These are phyloP conservation scores for Lordiphosa mommai DNA, from an alignment of 1,140 invertebrate genomes.

Conservation along the genomic window DNA sequence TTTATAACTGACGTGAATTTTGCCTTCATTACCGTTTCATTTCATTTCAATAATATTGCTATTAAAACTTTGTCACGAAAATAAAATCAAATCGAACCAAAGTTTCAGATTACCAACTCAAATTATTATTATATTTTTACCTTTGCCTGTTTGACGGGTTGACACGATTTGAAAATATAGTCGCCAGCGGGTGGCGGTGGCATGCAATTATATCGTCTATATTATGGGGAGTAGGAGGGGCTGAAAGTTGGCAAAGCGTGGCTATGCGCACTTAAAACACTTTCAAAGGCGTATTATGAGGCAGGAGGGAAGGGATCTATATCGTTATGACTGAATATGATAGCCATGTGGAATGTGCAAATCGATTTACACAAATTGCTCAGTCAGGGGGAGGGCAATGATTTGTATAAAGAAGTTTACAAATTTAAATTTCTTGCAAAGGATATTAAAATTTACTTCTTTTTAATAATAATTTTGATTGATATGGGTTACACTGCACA, in stretches of 20 bases:
- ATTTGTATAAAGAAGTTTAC: constrained; percentile 14
- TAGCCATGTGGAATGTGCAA: constrained; percentile 31
- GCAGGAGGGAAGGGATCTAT: neutral
- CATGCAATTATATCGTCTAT: constrained; percentile 43
- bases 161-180: constrained; percentile 66
- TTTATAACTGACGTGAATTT: constrained; percentile 44
- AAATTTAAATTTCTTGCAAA: too few relatives aligned
- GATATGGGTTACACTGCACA: too few relatives aligned
- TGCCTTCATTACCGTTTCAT: constrained; percentile 69
- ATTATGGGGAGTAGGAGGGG: constrained; percentile 8
- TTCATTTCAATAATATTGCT: constrained; percentile 76
- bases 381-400: constrained; percentile 18
- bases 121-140: constrained; percentile 44
- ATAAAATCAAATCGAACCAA: constrained; percentile 57
- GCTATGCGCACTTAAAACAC: constrained; percentile 57
- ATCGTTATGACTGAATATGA: constrained; percentile 24
- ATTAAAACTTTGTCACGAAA: constrained; percentile 79
- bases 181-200: constrained; percentile 25
- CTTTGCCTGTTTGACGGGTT: constrained; percentile 45
- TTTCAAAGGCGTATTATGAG: constrained; percentile 46
- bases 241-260: constrained; percentile 20
- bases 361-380: constrained; percentile 39
- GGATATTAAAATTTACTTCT: neutral
- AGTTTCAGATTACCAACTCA: constrained; percentile 18
- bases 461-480: neutral